Evolutionary conservation across 2,113 vertebrate genomes (phyloP).

Genomic region (Actenoides lindsayi): DNA sequence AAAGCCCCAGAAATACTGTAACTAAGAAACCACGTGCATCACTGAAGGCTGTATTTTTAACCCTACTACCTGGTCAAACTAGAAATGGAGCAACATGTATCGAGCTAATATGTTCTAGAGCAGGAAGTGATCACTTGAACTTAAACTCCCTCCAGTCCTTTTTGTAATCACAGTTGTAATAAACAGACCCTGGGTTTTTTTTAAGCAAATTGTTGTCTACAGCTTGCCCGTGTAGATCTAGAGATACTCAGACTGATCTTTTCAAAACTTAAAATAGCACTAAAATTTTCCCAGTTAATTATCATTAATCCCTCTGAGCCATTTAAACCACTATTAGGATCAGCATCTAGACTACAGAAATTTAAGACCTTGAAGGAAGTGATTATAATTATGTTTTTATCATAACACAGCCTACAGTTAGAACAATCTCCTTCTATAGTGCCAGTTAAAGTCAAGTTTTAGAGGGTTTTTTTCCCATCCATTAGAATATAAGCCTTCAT

Average conservation of each 20-base stretch:
- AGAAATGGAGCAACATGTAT: neutral
- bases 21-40: neutral
- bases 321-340: neutral
- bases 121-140: neutral
- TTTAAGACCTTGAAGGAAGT: neutral
- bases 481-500: neutral
- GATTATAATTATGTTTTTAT: neutral
- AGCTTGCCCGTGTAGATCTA: neutral
- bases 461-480: neutral
- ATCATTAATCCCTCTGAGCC: neutral
- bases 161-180: neutral
- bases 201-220: neutral
- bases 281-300: neutral
- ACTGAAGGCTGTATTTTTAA: neutral
- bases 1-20: neutral
- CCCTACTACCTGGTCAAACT: neutral
- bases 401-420: neutral
- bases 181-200: neutral
- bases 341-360: neutral
- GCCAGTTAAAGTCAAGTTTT: neutral
- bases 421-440: neutral
- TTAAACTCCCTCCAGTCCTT: neutral
- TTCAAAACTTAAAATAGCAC: neutral
- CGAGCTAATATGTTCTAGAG: neutral
- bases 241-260: neutral